phyloP scores from a whole-genome alignment of 2,888 invertebrate genomes.

The Epirrhoe tristata region DNA sequence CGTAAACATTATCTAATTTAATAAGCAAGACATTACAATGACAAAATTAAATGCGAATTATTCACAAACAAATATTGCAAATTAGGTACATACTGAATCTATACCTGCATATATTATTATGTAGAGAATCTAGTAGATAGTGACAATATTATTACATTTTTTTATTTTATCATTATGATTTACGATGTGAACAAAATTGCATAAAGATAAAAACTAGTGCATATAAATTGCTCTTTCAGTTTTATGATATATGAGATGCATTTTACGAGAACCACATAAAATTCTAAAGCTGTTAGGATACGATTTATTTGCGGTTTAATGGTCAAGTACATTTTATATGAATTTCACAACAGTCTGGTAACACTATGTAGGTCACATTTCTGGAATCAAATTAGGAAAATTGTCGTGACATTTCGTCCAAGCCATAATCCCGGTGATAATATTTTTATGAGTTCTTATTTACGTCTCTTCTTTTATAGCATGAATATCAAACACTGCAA shows the following conservation, averaged over 20 bases:
- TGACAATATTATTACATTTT: no score
- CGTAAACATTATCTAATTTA: no score
- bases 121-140: no score
- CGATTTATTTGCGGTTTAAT: slow-evolving; percentile 1
- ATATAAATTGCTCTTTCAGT: slow-evolving; percentile 10
- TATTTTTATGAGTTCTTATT: slow-evolving; percentile 41
- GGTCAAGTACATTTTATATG: not conserved
- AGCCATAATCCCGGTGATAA: slow-evolving; percentile 39
- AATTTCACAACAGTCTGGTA: not conserved
- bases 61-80: no score
- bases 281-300: not conserved
- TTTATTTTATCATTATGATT: no score
- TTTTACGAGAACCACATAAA: slow-evolving; percentile 7
- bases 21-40: no score
- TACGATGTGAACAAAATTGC: not conserved
- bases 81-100: no score
- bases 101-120: no score
- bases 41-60: no score
- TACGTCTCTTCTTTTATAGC: slow-evolving; percentile 39
- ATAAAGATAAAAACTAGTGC: not conserved
- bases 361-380: slow-evolving; percentile 23
- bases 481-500: slow-evolving; percentile 43
- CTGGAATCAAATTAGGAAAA: slow-evolving; percentile 31
- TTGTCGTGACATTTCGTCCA: slow-evolving; percentile 27
- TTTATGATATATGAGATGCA: slow-evolving; percentile 13